Evolutionary conservation across 2,888 invertebrate species (phyloP).

Genomic region (Caenorhabditis angaria): DNA sequence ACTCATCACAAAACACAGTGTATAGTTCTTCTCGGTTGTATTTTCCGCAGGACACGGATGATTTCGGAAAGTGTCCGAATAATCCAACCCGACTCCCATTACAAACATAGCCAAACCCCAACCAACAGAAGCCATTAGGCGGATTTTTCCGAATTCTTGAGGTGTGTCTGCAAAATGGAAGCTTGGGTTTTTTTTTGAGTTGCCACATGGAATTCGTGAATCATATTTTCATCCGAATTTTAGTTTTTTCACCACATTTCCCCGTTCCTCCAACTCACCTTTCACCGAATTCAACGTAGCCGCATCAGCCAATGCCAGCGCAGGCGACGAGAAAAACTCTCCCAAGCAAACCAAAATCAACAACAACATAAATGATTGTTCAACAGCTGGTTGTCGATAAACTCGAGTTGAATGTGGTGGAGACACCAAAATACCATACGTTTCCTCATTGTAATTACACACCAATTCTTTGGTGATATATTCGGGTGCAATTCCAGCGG

Average conservation of each 20-base stretch:
- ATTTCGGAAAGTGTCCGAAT: conserved; percentile 89
- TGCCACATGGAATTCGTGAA: too few relatives aligned
- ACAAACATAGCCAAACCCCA: conserved; percentile 99
- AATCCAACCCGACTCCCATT: conserved; percentile 93
- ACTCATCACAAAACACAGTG: conserved; percentile 96
- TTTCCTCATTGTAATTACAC: conserved; percentile 68
- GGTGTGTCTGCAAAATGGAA: too few relatives aligned
- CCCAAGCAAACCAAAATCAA: conserved; percentile 91
- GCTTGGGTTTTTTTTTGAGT: too few relatives aligned
- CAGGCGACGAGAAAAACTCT: conserved; percentile 84
- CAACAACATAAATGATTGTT: conserved; percentile 88
- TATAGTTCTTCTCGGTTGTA: conserved; percentile 90
- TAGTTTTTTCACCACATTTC: too few relatives aligned
- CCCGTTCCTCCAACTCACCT: too few relatives aligned
- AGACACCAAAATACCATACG: conserved; percentile 72
- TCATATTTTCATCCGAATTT: too few relatives aligned
- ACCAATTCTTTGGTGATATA: conserved; percentile 68
- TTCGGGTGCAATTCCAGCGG: conserved; percentile 70
- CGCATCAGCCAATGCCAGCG: conserved; percentile 67
- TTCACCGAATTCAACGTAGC: conserved; percentile 66
- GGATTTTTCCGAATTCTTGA: conserved; percentile 84
- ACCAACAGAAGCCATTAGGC: conserved; percentile 96
- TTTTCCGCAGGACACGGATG: conserved; percentile 71
- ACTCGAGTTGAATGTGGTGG: conserved; percentile 93
- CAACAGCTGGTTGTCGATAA: conserved; percentile 86